A percentile compares a stretch with the other conserved stretches of the same genome.
These are phyloP conservation scores for Trachelus tabidus DNA, from an alignment of 2,888 invertebrate genomes.

Conservation along the genomic window DNA sequence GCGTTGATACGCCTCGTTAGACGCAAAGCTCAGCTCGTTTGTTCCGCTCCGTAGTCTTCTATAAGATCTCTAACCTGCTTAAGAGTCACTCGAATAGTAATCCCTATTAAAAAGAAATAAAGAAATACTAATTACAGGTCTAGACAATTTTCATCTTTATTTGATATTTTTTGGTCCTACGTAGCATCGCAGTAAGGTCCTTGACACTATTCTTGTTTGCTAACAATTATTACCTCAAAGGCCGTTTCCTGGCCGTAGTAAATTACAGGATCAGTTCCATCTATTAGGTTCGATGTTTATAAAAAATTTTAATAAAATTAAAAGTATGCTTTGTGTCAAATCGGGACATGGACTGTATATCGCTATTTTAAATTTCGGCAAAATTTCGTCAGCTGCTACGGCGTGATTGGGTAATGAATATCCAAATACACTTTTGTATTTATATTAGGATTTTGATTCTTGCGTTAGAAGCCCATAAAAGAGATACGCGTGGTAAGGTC, in stretches of 20 bases:
- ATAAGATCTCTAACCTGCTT: neutral
- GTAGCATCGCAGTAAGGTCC: neutral
- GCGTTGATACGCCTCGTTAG: constrained; percentile 48
- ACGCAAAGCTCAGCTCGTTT: constrained; percentile 53
- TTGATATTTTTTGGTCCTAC: neutral
- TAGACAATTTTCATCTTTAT: neutral
- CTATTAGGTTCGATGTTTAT: neutral
- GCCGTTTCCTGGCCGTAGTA: neutral
- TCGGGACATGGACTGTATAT: too few relatives aligned
- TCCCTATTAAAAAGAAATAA: neutral
- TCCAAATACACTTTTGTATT: too few relatives aligned
- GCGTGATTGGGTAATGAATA: too few relatives aligned
- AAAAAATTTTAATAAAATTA: neutral
- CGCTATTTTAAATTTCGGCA: too few relatives aligned
- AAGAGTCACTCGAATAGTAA: neutral
- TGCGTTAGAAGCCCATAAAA: neutral
- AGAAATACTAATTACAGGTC: neutral
- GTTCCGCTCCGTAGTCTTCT: constrained; percentile 43
- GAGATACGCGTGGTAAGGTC: neutral
- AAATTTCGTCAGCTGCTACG: too few relatives aligned
- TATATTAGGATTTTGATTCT: neutral
- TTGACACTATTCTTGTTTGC: neutral
- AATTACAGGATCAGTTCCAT: neutral
- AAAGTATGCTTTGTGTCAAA: too few relatives aligned
- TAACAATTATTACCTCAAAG: neutral